Base-by-base conservation (phyloP, 1,140 invertebrate species). In the Stegodyphus dumicola region DNA sequence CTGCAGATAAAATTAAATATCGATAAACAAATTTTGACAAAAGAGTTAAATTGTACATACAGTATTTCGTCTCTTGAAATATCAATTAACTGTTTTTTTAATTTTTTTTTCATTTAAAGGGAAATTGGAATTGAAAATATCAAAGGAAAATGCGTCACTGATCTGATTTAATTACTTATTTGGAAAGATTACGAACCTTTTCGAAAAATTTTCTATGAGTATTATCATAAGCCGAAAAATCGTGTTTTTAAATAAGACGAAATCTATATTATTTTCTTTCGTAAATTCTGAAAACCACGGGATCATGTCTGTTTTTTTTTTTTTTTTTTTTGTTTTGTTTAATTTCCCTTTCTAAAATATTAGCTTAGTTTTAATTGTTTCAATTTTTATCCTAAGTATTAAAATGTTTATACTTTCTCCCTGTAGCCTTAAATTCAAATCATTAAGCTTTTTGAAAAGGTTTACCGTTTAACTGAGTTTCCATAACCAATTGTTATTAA, bases 161-260 rank as follows among this genome's bases (percentile, higher is more conserved):
- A 70, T 78, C 77, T 7, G 53, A 33, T 67, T 49, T 53, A 60
- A 69, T 80, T 80, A 33, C 70, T 56, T 80, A 18, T 71, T 33
- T 80, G 67, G 7, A 60, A 75, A 75, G 60, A 60, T 60, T 75
- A 60, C 73, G 52, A 18, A 18, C 17, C 49, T 75, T 56, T 75
- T 75, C 53, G 94, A 95, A 88, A 56, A 71, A 18, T 71, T 54
- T 71, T 70, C 17, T 9, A 6, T 7, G 10, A 80, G 51, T 71
- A 60, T 71, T 80, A 80, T 71, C 49, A 96, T 11, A 60, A 3
- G 52, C n/a, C 18, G 53, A 33, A 65, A 78, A 70, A 71, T 80
- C 17, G 52, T 48, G 60, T 70, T 60, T 56, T 70, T 33, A 33
- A n/a, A 33, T 33, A 33, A 33, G 1, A 33, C 1, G 3, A 33